Percentiles rank a stretch among this genome's conserved stretches.
These are phyloP conservation scores for Coelopa pilipes DNA, from an alignment of 2,888 invertebrate species.

Conservation along the genomic window DNA sequence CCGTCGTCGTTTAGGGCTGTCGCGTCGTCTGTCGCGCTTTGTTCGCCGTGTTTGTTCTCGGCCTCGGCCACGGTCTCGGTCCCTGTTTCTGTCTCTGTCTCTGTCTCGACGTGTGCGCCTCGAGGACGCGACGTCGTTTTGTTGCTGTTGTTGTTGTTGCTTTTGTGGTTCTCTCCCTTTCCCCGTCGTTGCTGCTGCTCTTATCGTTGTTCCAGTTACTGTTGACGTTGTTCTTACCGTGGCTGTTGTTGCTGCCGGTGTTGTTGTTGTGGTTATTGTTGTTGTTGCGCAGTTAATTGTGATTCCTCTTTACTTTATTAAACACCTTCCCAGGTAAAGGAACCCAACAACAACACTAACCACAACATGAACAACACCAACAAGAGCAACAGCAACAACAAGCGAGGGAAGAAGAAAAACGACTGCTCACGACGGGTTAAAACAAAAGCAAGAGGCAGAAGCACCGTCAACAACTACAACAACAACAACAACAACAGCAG, in stretches of 20 bases:
- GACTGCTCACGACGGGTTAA: neutral
- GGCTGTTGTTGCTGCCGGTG: constrained; percentile 19
- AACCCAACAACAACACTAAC: constrained; percentile 28
- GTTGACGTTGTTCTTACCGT: neutral
- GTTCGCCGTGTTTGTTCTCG: neutral
- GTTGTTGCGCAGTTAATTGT: constrained; percentile 48
- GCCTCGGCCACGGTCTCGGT: constrained; percentile 11
- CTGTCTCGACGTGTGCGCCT: too few relatives aligned
- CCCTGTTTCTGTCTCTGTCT: too few relatives aligned
- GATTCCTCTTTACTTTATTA: constrained; percentile 51
- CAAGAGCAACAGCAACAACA: constrained; percentile 30
- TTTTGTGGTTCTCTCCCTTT: neutral
- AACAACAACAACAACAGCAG: constrained; percentile 26
- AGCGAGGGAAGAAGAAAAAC: constrained; percentile 19
- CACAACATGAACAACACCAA: constrained; percentile 37
- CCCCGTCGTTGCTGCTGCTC: neutral
- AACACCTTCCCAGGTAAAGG: constrained; percentile 46
- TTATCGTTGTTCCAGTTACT: neutral
- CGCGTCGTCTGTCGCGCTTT: neutral
- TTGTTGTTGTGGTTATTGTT: constrained; percentile 27
- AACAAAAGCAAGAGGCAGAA: neutral
- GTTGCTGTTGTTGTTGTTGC: neutral
- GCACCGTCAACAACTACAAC: constrained; percentile 25
- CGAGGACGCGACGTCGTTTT: too few relatives aligned
- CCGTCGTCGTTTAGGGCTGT: too few relatives aligned